Percentiles rank a stretch among this genome's conserved stretches.
phyloP scores from a whole-genome alignment of 2,888 invertebrate species.

The Antheraea assamensis region DNA sequence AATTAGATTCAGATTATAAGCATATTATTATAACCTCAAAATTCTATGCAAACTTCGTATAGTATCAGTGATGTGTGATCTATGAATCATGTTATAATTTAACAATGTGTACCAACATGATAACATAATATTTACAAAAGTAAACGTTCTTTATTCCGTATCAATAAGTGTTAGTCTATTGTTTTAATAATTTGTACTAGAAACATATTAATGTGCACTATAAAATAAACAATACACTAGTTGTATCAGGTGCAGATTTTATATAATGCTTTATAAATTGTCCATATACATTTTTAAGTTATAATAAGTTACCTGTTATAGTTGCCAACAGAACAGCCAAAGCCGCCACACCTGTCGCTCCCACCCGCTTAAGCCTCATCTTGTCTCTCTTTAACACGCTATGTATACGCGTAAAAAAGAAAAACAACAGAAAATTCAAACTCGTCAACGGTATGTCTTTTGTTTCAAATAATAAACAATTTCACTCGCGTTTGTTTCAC shows the following conservation, averaged over 20 bases:
- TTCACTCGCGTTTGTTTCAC: constrained; percentile 71
- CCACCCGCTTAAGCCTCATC: constrained; percentile 66
- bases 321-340: constrained; percentile 70
- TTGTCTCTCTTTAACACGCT: constrained; percentile 76
- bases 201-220: not conserved
- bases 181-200: not conserved
- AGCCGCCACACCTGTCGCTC: constrained; percentile 79
- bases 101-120: constrained; percentile 43
- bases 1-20: not conserved
- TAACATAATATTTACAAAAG: constrained; percentile 31
- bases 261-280: not conserved
- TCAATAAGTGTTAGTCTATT: not conserved
- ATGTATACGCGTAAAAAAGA: constrained; percentile 65
- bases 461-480: constrained; percentile 69
- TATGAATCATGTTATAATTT: constrained; percentile 13
- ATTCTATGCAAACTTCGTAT: not conserved
- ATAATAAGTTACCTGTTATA: constrained; percentile 70
- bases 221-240: not conserved
- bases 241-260: not conserved
- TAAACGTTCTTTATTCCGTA: not conserved
- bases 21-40: constrained; percentile 10
- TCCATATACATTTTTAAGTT: constrained; percentile 10
- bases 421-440: constrained; percentile 67
- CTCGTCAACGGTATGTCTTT: constrained; percentile 60
- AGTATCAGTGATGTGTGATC: not conserved